These are phyloP conservation scores for Osmerus mordax DNA, from an alignment of 2,113 vertebrate genomes.

Conservation along the genomic window DNA sequence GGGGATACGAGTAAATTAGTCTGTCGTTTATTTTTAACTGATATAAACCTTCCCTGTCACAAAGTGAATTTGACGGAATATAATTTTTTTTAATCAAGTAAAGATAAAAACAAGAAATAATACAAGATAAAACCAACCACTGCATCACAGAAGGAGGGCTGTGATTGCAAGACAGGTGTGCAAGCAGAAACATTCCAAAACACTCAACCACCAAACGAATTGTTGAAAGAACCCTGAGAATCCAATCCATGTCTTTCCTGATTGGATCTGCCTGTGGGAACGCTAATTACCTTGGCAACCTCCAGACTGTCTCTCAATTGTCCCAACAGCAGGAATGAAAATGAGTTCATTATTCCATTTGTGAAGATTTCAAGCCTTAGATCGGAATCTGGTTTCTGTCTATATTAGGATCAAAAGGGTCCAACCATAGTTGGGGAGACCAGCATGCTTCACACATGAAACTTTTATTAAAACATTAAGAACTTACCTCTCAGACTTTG, in stretches of 20 bases:
- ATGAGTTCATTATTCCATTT: conserved; percentile 43
- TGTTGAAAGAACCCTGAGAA: conserved; percentile 4
- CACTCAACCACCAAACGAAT: conserved; percentile 42
- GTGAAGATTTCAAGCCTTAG: conserved; percentile 19
- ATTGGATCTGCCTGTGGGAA: conserved; percentile 63
- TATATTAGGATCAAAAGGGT: conserved; percentile 28
- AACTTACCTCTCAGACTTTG: not conserved
- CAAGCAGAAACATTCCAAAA: conserved; percentile 39
- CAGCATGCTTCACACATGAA: conserved; percentile 5
- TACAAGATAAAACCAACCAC: conserved; percentile 3
- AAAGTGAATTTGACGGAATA: too few relatives aligned
- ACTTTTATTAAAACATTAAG: not conserved
- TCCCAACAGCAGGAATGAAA: conserved; percentile 44
- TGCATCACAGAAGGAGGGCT: conserved; percentile 34
- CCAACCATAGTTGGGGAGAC: conserved; percentile 31
- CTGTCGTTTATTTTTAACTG: too few relatives aligned
- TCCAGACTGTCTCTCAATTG: conserved; percentile 52
- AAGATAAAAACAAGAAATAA: too few relatives aligned
- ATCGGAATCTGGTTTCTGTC: conserved; percentile 37
- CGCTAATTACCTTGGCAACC: conserved; percentile 66
- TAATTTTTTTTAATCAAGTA: too few relatives aligned
- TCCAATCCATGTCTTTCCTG: conserved; percentile 24
- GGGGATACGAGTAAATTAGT: not conserved
- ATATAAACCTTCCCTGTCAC: too few relatives aligned
- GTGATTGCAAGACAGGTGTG: conserved; percentile 51